Percentiles rank a stretch among this genome's conserved stretches.
Conservation (phyloP, 2,888 invertebrate species). For the Rotaria sp. region DNA sequence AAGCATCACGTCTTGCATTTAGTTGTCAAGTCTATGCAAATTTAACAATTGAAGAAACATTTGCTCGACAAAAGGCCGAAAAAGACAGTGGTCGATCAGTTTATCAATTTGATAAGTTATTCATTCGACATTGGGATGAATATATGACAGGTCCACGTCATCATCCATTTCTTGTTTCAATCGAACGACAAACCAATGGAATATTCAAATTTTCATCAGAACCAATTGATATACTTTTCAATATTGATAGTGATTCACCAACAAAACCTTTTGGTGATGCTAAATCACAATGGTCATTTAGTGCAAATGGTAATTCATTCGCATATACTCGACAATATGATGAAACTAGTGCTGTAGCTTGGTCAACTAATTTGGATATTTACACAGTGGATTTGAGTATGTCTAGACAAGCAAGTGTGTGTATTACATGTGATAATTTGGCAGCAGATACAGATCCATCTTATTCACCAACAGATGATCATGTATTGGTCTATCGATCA, state of each 20-base stretch:
- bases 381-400: neutral
- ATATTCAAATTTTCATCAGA: too few relatives aligned
- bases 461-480: neutral
- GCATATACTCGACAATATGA: neutral
- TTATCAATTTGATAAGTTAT: neutral
- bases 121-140: too few relatives aligned
- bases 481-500: neutral
- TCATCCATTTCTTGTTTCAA: too few relatives aligned
- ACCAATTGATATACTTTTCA: too few relatives aligned
- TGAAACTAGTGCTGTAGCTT: neutral
- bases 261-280: neutral
- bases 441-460: neutral
- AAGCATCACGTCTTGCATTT: too few relatives aligned
- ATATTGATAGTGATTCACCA: too few relatives aligned
- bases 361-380: neutral
- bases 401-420: neutral
- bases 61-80: neutral
- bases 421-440: too few relatives aligned
- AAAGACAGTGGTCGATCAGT: neutral
- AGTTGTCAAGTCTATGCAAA: neutral
- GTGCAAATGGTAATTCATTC: neutral
- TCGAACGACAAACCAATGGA: too few relatives aligned
- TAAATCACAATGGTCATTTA: neutral
- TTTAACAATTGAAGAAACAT: neutral
- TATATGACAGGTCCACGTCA: too few relatives aligned